These are phyloP conservation scores for Zaprionus nigranus DNA, from an alignment of 1,140 invertebrate genomes.

Conservation along the genomic window DNA sequence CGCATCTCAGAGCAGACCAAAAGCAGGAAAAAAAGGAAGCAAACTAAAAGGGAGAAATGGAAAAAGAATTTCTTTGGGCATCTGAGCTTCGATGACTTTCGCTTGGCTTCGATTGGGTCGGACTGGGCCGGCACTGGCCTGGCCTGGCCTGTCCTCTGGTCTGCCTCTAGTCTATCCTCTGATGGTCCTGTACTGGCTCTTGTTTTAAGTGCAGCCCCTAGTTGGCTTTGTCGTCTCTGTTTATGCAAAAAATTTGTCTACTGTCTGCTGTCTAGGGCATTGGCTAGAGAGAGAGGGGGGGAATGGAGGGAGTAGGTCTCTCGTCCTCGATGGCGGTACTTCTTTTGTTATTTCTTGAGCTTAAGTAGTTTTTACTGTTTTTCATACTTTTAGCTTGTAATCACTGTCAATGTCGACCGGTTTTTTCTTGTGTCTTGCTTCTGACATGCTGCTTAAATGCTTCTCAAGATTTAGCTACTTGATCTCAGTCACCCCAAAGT, in stretches of 20 bases:
- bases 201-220: slow-evolving; percentile 79
- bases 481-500: slow-evolving; percentile 78
- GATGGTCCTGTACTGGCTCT: slow-evolving; percentile 41
- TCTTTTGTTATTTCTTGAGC: slow-evolving; percentile 79
- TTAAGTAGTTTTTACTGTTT: slow-evolving; percentile 83
- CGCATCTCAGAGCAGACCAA: slow-evolving; percentile 54
- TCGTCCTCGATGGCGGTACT: slow-evolving; percentile 29
- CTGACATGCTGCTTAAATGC: slow-evolving; percentile 81
- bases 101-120: slow-evolving; percentile 65
- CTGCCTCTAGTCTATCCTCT: background rate
- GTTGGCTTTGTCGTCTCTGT: slow-evolving; percentile 82
- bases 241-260: slow-evolving; percentile 80
- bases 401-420: slow-evolving; percentile 81
- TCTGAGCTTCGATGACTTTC: slow-evolving; percentile 63
- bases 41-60: slow-evolving; percentile 51
- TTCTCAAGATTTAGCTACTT: slow-evolving; percentile 82
- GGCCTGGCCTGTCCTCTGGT: slow-evolving; percentile 12
- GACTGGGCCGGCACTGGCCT: slow-evolving; percentile 17
- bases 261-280: slow-evolving; percentile 60
- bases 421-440: slow-evolving; percentile 69
- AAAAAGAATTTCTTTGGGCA: slow-evolving; percentile 68
- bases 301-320: background rate
- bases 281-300: background rate
- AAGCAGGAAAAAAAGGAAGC: slow-evolving; percentile 13
- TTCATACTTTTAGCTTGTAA: slow-evolving; percentile 83